Evolutionary conservation across 2,797 vertebrate genomes (phyloP), one percentile per base, ranked within the genome.

Genomic region (Crypturellus tataupa): DNA sequence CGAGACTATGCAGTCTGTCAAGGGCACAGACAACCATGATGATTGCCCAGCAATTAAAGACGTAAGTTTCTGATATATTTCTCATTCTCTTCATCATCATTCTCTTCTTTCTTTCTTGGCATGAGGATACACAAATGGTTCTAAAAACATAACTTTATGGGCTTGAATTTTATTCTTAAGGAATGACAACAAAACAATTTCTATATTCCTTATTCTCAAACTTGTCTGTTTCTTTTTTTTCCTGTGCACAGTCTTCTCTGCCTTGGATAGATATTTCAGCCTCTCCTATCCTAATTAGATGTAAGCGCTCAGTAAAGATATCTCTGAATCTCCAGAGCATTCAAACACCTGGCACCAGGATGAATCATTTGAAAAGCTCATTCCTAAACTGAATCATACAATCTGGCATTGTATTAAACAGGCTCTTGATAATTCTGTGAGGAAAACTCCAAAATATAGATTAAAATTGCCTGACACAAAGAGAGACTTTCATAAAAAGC

Each of bases 331-430:
- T 90, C 65, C 39, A 51, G 69, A 89, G 59, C 3, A 6, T 81
- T 91, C 33, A 59, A 85, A 92, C 69, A 84, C 70, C 49, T 94
- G 86, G 31, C 79, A 65, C 9, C 5, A 75, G 19, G 16, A 87
- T 87, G 58, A 91, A 6, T 85, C 40, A 85, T 62, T 59, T 44
- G 68, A 89, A 19, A 12, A 78, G 12, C 12, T 18, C 37, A 82
- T 75, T 19, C 19, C 18, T 42, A 71, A 85, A 10, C 78, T 23
- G 67, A 82, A 88, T 60, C 35, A 24, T 25, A 9, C 6, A 77
- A 31, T 35, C 35, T 94, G 64, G 20, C 24, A 18, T 55, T 82
- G 47, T 80, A 29, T 58, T 81, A 23, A 73, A 87, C 27, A 0
- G 1, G 1, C 2, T 91, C 3, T 6, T 24, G 20, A 55, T 25